Conservation (phyloP, 2,797 vertebrate genomes). For the Xyrichtys novacula region DNA sequence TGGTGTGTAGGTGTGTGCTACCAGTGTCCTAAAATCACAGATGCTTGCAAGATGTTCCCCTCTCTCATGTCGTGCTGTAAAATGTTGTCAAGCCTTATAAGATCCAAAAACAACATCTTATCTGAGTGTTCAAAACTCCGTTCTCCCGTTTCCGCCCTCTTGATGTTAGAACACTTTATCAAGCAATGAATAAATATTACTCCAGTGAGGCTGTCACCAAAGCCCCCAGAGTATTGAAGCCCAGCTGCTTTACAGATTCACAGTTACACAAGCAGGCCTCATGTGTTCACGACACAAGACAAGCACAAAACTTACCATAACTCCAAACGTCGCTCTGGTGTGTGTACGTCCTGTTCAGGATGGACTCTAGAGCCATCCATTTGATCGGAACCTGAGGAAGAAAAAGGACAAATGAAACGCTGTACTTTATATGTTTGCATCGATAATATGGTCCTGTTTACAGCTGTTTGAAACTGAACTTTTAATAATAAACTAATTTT, state of each 20-base stretch:
- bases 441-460: too few species aligned
- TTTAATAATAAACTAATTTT: too few species aligned
- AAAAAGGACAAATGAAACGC: background rate
- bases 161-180: slow-evolving; percentile 59
- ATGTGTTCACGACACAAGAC: background rate
- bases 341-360: slow-evolving; percentile 96
- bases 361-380: slow-evolving; percentile 99
- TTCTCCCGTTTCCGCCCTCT: slow-evolving; percentile 7
- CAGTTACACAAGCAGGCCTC: slow-evolving; percentile 29
- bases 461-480: too few species aligned
- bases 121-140: slow-evolving; percentile 26
- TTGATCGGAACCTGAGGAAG: slow-evolving; percentile 95
- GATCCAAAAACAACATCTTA: slow-evolving; percentile 66
- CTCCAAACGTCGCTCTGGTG: slow-evolving; percentile 99
- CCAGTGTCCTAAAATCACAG: slow-evolving; percentile 59
- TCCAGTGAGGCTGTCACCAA: slow-evolving; percentile 48
- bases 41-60: slow-evolving; percentile 50
- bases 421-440: background rate
- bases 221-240: slow-evolving; percentile 26
- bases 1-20: slow-evolving; percentile 66
- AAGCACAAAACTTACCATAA: slow-evolving; percentile 88
- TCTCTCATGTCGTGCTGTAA: slow-evolving; percentile 24
- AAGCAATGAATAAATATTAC: slow-evolving; percentile 51
- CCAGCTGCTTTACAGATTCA: slow-evolving; percentile 60
- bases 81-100: slow-evolving; percentile 37